Conservation (phyloP, 2,888 invertebrate species). For the Steromphala cineraria region DNA sequence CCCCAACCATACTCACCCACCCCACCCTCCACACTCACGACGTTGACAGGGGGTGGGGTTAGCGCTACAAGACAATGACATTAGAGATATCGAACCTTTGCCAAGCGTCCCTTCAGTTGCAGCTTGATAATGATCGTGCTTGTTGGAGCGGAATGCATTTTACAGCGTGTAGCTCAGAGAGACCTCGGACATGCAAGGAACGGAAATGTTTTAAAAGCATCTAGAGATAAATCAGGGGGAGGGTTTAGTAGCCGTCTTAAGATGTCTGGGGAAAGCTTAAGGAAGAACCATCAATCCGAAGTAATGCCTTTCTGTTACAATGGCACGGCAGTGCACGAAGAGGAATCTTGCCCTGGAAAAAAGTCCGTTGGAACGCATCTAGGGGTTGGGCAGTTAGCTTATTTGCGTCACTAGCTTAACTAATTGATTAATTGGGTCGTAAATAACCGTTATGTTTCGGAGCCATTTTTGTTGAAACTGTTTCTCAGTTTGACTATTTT, state of each 20-base stretch:
- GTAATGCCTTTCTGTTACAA: background rate
- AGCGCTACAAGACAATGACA: background rate
- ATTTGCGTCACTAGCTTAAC: too few species aligned
- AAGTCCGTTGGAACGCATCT: background rate
- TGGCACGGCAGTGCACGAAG: background rate
- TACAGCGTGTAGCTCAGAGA: background rate
- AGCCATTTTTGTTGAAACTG: too few species aligned
- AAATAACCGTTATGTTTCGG: too few species aligned
- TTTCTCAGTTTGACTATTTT: too few species aligned
- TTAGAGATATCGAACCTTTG: slow-evolving; percentile 15
- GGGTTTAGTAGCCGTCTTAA: background rate
- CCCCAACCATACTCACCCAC: too few species aligned
- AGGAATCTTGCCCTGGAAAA: background rate
- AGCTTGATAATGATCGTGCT: slow-evolving; percentile 17
- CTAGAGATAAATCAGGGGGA: slow-evolving; percentile 24
- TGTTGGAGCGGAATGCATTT: slow-evolving; percentile 21
- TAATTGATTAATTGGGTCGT: too few species aligned
- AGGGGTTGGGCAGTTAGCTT: background rate
- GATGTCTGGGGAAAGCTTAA: slow-evolving; percentile 1
- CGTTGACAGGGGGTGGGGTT: too few species aligned
- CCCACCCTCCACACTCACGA: too few species aligned
- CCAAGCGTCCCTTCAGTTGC: background rate
- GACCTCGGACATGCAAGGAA: slow-evolving; percentile 13
- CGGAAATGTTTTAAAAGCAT: slow-evolving; percentile 32
- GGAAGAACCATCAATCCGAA: background rate